Percentiles rank a stretch among this genome's conserved stretches.
Evolutionary conservation across 2,797 vertebrate species (phyloP).

Genomic region (Pseudomugil gertrudae): DNA sequence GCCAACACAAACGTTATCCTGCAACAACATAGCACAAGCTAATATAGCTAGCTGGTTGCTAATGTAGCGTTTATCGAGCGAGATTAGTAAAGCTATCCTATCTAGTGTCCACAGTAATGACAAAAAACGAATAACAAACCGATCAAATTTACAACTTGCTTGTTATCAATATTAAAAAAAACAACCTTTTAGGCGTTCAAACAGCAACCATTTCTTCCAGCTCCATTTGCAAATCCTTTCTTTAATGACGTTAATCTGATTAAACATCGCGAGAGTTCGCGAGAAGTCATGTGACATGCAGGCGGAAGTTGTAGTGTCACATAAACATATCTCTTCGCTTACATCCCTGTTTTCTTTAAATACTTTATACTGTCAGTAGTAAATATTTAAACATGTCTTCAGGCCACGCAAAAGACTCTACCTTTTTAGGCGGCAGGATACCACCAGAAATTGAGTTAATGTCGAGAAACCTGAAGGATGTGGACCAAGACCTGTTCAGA

Average conservation of each 20-base stretch:
- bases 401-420: constrained; percentile 53
- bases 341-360: rapidly evolving
- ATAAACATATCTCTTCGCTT: not conserved
- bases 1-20: not conserved
- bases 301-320: constrained; percentile 57
- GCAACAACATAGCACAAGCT: constrained; percentile 47
- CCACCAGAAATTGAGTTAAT: constrained; percentile 85
- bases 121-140: rapidly evolving
- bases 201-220: constrained; percentile 29
- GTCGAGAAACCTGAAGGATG: constrained; percentile 81
- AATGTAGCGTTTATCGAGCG: constrained; percentile 30
- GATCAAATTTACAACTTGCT: rapidly evolving
- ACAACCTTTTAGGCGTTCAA: constrained; percentile 65
- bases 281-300: constrained; percentile 55
- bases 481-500: constrained; percentile 83
- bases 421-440: constrained; percentile 81
- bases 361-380: not conserved
- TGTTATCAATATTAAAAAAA: not conserved
- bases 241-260: constrained; percentile 30
- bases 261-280: constrained; percentile 60
- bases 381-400: constrained; percentile 59
- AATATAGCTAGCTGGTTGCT: constrained; percentile 52
- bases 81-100: not conserved
- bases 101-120: not conserved
- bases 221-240: constrained; percentile 78